phyloP scores from a whole-genome alignment of 2,888 invertebrate species.

The Corbicula japonica region DNA sequence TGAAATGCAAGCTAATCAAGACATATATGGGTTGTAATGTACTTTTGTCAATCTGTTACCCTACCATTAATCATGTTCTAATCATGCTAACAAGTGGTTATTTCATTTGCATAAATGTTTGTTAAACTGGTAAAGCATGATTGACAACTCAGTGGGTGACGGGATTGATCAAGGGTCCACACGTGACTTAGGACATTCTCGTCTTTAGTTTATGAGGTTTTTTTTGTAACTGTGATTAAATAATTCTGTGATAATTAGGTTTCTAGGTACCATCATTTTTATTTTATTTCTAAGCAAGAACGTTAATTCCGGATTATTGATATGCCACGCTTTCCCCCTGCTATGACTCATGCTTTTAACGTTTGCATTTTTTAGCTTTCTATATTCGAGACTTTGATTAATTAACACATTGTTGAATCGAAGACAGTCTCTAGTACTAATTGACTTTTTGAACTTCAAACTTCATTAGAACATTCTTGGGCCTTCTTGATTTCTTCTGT shows the following conservation, averaged over 20 bases:
- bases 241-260: slow-evolving; percentile 28
- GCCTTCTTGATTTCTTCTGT: slow-evolving; percentile 8
- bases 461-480: slow-evolving; percentile 12
- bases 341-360: slow-evolving; percentile 29
- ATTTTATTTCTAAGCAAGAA: slow-evolving; percentile 55
- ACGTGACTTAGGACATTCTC: slow-evolving; percentile 8
- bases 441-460: slow-evolving; percentile 24
- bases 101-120: slow-evolving; percentile 36
- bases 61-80: too few relatives aligned
- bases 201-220: slow-evolving; percentile 16
- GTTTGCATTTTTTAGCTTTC: slow-evolving; percentile 22
- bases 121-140: slow-evolving; percentile 18
- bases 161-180: slow-evolving; percentile 22
- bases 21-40: too few relatives aligned
- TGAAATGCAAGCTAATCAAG: too few relatives aligned
- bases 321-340: background rate
- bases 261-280: slow-evolving; percentile 32
- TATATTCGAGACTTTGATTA: slow-evolving; percentile 32
- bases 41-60: too few relatives aligned
- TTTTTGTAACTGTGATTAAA: slow-evolving; percentile 18
- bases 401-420: slow-evolving; percentile 36
- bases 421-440: slow-evolving; percentile 10
- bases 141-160: slow-evolving; percentile 11
- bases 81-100: slow-evolving; percentile 13
- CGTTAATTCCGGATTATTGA: slow-evolving; percentile 52